A percentile compares a stretch with the other conserved stretches of the same genome.
phyloP scores from a whole-genome alignment of 2,113 vertebrate genomes.

The Pardalotus punctatus region DNA sequence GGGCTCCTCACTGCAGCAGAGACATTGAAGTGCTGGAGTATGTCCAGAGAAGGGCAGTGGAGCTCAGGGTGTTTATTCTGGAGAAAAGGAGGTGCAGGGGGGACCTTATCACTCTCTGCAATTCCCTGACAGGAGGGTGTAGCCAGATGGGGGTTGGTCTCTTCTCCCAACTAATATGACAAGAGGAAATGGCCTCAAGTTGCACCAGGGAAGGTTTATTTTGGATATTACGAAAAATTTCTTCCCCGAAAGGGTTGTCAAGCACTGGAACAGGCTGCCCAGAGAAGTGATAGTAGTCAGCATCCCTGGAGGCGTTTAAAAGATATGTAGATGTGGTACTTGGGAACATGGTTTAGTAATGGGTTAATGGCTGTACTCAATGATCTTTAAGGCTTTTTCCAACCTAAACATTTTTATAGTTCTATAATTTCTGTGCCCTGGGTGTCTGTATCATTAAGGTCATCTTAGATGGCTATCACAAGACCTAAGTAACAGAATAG shows the following conservation, averaged over 20 bases:
- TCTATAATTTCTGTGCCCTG: neutral
- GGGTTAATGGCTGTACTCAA: neutral
- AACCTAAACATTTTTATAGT: neutral
- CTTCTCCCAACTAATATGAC: neutral
- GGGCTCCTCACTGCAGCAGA: neutral
- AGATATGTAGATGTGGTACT: neutral
- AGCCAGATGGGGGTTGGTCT: neutral
- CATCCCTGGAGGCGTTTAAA: neutral
- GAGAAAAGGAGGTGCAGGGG: neutral
- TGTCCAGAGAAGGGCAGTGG: neutral
- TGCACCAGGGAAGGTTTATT: neutral
- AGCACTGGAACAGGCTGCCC: neutral
- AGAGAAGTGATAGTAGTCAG: neutral
- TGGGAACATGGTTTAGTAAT: neutral
- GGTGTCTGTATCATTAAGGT: neutral
- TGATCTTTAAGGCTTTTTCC: neutral
- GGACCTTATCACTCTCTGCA: neutral
- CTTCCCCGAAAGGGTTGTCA: neutral
- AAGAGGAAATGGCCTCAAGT: neutral
- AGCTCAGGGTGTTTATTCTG: neutral
- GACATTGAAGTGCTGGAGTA: neutral
- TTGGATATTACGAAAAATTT: neutral
- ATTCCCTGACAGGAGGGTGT: neutral
- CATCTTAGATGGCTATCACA: neutral
- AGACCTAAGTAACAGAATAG: neutral